These are phyloP conservation scores for Nomada flava DNA, from an alignment of 2,888 invertebrate species.

Conservation along the genomic window DNA sequence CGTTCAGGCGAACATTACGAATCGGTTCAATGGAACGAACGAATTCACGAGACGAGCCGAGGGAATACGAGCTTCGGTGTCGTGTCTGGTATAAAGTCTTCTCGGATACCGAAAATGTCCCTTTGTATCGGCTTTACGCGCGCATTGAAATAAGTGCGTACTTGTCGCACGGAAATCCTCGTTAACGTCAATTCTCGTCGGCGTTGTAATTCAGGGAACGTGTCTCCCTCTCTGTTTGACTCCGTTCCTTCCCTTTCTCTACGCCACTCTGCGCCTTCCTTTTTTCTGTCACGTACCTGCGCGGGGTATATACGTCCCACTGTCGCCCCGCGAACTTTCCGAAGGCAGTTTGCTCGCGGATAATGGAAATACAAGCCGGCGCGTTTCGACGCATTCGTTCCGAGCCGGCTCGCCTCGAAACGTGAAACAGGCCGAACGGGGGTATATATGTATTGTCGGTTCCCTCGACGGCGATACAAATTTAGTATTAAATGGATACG, in stretches of 20 bases:
- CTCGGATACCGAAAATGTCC: slow-evolving; percentile 52
- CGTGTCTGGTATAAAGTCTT: slow-evolving; percentile 50
- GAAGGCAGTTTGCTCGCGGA: slow-evolving; percentile 53
- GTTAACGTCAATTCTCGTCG: slow-evolving; percentile 72
- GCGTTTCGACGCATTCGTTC: slow-evolving; percentile 42
- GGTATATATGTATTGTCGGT: slow-evolving; percentile 43
- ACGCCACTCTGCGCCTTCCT: slow-evolving; percentile 17
- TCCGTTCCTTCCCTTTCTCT: neutral
- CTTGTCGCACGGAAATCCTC: slow-evolving; percentile 72
- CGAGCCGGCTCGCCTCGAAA: slow-evolving; percentile 12
- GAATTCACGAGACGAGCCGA: slow-evolving; percentile 32
- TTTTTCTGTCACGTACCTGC: slow-evolving; percentile 57
- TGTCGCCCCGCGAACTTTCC: slow-evolving; percentile 61
- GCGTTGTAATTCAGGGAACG: slow-evolving; percentile 68
- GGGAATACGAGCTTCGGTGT: neutral
- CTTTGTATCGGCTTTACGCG: slow-evolving; percentile 44
- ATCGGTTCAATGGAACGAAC: slow-evolving; percentile 31
- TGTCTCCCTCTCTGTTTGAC: slow-evolving; percentile 26
- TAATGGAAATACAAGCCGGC: slow-evolving; percentile 60
- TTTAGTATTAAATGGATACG: slow-evolving; percentile 60
- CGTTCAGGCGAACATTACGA: slow-evolving; percentile 37
- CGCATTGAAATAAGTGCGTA: slow-evolving; percentile 60
- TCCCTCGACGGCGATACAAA: slow-evolving; percentile 56
- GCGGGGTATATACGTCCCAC: slow-evolving; percentile 27
- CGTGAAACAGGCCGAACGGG: slow-evolving; percentile 34